phyloP scores from a whole-genome alignment of 2,113 vertebrate genomes.

The Chunga burmeisteri region DNA sequence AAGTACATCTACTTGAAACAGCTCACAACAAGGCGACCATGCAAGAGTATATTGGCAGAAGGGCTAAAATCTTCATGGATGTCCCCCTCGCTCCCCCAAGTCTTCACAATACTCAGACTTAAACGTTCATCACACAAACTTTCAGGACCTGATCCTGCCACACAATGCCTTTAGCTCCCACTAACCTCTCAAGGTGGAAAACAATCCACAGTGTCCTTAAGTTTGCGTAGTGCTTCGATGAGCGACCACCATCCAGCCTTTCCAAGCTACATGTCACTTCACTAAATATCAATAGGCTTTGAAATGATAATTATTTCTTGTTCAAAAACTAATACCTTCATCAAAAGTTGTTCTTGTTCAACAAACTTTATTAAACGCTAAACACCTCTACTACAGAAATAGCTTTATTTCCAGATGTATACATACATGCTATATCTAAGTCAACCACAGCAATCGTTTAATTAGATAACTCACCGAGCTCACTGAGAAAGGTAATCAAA shows the following conservation, averaged over 20 bases:
- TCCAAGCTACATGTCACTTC: background rate
- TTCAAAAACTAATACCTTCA: background rate
- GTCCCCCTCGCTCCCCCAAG: background rate
- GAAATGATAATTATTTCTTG: background rate
- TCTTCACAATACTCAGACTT: background rate
- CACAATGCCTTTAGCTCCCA: background rate
- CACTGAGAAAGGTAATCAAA: background rate
- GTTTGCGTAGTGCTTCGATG: background rate
- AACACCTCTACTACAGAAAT: background rate
- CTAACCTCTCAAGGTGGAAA: background rate
- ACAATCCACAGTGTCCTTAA: background rate
- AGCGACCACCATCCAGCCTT: background rate
- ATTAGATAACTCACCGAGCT: background rate
- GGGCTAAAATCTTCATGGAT: background rate
- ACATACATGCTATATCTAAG: background rate
- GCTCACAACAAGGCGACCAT: background rate
- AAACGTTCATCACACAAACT: background rate
- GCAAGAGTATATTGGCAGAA: background rate
- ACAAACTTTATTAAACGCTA: background rate
- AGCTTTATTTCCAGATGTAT: background rate
- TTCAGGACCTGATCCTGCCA: background rate
- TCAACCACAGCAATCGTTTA: background rate
- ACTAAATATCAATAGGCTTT: accelerated
- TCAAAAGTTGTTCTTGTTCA: background rate
- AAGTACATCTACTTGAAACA: background rate